Evolutionary conservation across 2,888 invertebrate species (phyloP).

Genomic region (Heteropelma amictum): DNA sequence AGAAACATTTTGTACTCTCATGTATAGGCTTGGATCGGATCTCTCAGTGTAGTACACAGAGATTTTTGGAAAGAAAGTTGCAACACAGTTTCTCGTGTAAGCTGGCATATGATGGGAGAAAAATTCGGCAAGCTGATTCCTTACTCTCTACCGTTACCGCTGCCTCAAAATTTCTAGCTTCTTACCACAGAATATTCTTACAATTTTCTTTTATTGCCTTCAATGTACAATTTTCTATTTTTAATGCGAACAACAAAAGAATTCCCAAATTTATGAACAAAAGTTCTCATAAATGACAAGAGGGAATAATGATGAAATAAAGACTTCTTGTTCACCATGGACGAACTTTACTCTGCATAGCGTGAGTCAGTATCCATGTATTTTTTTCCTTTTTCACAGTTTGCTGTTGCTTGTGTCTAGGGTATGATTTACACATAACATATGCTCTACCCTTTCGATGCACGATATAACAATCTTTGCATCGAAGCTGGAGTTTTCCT

Average conservation of each 20-base stretch:
- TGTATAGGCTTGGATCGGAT: slow-evolving; percentile 80
- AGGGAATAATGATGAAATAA: not conserved
- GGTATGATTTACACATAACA: slow-evolving; percentile 87
- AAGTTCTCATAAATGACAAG: not conserved
- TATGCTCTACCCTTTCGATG: slow-evolving; percentile 83
- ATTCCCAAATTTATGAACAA: slow-evolving; percentile 14
- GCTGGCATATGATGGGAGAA: slow-evolving; percentile 78
- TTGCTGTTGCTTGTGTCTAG: slow-evolving; percentile 90
- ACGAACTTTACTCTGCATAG: slow-evolving; percentile 82
- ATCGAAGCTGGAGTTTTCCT: slow-evolving; percentile 84
- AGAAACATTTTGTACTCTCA: not conserved
- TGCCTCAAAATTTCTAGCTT: slow-evolving; percentile 17
- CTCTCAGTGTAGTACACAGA: slow-evolving; percentile 75
- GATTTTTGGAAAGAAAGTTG: slow-evolving; percentile 80
- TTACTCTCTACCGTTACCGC: slow-evolving; percentile 79
- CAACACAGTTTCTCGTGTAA: slow-evolving; percentile 75
- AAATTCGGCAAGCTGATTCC: slow-evolving; percentile 76
- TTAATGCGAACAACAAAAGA: slow-evolving; percentile 9
- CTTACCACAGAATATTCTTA: not conserved
- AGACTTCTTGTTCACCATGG: slow-evolving; percentile 76
- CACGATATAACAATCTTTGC: slow-evolving; percentile 89
- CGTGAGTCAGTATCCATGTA: slow-evolving; percentile 88
- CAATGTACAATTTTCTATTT: slow-evolving; percentile 12
- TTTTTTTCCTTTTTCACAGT: slow-evolving; percentile 84
- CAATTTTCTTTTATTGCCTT: slow-evolving; percentile 30